Conservation (phyloP, 2,888 invertebrate genomes). For the Melipona bicolor region DNA sequence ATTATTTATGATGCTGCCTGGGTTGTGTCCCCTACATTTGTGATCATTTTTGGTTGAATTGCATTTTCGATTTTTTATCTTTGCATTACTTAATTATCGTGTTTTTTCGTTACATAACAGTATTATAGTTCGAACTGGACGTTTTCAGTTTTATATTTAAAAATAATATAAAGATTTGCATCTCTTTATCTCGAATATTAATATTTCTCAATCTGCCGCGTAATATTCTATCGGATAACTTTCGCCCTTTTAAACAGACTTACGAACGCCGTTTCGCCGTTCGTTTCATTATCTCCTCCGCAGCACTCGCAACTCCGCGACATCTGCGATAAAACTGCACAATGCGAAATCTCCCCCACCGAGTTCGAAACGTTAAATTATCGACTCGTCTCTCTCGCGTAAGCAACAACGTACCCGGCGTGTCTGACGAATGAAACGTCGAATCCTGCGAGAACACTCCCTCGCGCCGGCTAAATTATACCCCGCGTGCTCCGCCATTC, state of each 20-base stretch:
- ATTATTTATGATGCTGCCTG: no score
- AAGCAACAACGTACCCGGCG: slow-evolving; percentile 17
- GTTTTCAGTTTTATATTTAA: no score
- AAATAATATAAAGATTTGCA: no score
- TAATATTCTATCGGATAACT: no score
- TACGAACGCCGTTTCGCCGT: not conserved
- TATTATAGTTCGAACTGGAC: no score
- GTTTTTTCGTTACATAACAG: not conserved
- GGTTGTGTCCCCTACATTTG: no score
- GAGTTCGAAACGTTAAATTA: slow-evolving; percentile 17
- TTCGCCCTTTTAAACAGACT: not conserved
- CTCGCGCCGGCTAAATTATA: slow-evolving; percentile 12
- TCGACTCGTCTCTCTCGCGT: not conserved
- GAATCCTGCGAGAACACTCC: slow-evolving; percentile 15
- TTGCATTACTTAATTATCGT: not conserved
- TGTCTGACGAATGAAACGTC: slow-evolving; percentile 33
- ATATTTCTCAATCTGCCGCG: not conserved
- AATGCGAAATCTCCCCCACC: not conserved
- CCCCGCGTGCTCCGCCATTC: slow-evolving; percentile 13
- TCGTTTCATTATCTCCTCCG: not conserved
- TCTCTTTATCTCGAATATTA: not conserved
- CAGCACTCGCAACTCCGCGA: not conserved
- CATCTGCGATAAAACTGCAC: not conserved
- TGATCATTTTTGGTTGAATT: no score
- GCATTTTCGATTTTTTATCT: not conserved